phyloP scores from a whole-genome alignment of 2,113 vertebrate species.

The Apodemus sylvaticus region DNA sequence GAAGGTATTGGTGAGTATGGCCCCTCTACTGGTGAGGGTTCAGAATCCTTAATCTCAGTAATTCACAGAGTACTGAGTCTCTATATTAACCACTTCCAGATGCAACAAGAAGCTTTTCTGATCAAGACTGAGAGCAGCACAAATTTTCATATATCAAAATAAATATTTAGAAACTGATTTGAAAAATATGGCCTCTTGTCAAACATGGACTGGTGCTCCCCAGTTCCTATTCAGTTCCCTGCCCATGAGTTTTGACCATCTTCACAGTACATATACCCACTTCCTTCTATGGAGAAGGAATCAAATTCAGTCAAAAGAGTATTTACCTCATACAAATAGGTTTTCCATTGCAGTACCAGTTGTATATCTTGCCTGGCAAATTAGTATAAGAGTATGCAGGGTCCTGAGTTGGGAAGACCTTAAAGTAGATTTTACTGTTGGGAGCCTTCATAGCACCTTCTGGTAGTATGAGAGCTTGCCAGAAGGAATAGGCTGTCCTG shows the following conservation, averaged over 20 bases:
- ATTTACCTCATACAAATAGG: background rate
- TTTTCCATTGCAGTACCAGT: background rate
- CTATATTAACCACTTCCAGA: background rate
- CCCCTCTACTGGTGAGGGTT: no score
- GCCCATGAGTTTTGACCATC: no score
- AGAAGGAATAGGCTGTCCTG: no score
- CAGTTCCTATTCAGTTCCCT: background rate
- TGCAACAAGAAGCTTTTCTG: background rate
- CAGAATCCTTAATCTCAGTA: background rate
- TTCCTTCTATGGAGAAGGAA: no score
- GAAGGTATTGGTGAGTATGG: background rate
- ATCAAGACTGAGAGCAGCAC: background rate
- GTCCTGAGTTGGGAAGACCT: background rate
- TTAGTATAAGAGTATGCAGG: no score
- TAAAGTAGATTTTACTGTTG: no score
- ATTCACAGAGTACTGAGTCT: background rate
- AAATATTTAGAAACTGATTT: background rate
- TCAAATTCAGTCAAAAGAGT: background rate
- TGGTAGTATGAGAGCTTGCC: background rate
- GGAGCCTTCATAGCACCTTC: no score
- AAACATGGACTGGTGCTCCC: background rate
- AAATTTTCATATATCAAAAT: background rate
- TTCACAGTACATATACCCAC: background rate
- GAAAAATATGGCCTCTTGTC: background rate
- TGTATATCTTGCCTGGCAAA: background rate